These are phyloP conservation scores for Priocnemis perturbator DNA, from an alignment of 2,888 invertebrate genomes.

Conservation along the genomic window DNA sequence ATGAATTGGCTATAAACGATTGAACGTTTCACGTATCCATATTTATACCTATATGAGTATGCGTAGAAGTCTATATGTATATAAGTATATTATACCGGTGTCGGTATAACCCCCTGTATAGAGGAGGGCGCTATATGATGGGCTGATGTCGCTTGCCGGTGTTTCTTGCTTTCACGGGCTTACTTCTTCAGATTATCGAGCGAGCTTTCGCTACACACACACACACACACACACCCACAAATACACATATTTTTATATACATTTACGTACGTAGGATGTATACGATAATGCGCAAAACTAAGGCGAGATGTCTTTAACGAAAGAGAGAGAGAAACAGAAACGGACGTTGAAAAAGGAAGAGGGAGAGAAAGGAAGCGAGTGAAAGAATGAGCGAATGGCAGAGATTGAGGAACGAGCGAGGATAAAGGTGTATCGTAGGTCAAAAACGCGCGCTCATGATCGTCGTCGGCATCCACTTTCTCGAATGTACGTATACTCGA, in stretches of 20 bases:
- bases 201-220: slow-evolving; percentile 42
- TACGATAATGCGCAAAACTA: no score
- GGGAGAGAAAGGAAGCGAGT: not conserved
- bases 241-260: slow-evolving; percentile 29
- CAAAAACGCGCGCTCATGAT: not conserved
- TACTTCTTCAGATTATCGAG: slow-evolving; percentile 43
- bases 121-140: slow-evolving; percentile 57
- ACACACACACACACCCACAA: no score
- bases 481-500: not conserved
- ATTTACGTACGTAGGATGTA: slow-evolving; percentile 11
- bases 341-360: slow-evolving; percentile 1
- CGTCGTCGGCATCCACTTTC: no score
- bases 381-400: slow-evolving; percentile 18
- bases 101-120: slow-evolving; percentile 46
- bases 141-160: slow-evolving; percentile 71
- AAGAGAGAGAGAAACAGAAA: slow-evolving; percentile 6
- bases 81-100: slow-evolving; percentile 15
- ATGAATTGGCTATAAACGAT: slow-evolving; percentile 53
- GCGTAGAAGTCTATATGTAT: no score
- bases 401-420: slow-evolving; percentile 24
- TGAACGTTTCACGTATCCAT: slow-evolving; percentile 28
- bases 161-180: slow-evolving; percentile 62
- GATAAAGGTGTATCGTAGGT: slow-evolving; percentile 17
- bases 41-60: not conserved
- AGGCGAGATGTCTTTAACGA: not conserved